Base-by-base conservation (phyloP, 2,888 invertebrate genomes). In the Rutpela maculata region DNA sequence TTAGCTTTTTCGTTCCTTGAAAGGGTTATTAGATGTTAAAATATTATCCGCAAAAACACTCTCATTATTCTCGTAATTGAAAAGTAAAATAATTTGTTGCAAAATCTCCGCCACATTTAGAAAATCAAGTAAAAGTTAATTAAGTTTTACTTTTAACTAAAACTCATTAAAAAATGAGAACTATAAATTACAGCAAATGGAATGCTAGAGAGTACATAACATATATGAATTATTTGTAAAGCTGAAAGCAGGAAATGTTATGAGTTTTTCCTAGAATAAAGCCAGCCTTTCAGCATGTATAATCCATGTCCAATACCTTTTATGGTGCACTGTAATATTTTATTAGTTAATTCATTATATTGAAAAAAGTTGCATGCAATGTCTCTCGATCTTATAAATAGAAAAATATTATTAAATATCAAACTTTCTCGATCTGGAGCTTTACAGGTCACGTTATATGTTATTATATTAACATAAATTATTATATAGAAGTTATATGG, bases 221-320 rank as follows among this genome's bases (percentile, higher is more conserved):
- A 55, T 26, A 50, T 50, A 50, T 50, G 31, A 67, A 67, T 55
- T 67, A 67, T 67, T 56, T 31, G 50, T 56, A 67, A 67, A 22
- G 67, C 22, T 56, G 26, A 19, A 55, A 55, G 1, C n/a, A 55
- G 67, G 56, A 67, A 67, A 67, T 56, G 67, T 68, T 68, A 56
- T 26, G 67, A 68, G 67, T 50, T 68, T 68, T 68, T 56, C 67
- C 56, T 56, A 68, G 67, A 68, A 68, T 56, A 31, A 22, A 26
- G 50, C 67, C 26, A 7, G 67, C 67, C 55, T 68, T 68, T 56
- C 55, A 55, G 17, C 55, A 68, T 68, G 67, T 68, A 68, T 68
- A 68, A 68, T 68, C 56, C 67, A 68, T 56, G 31, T 68, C 31
- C 67, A 68, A 68, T 68, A 68, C 67, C 55, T 68, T 68, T 68